phyloP scores from a whole-genome alignment of 2,113 vertebrate species.

The Turnix velox region DNA sequence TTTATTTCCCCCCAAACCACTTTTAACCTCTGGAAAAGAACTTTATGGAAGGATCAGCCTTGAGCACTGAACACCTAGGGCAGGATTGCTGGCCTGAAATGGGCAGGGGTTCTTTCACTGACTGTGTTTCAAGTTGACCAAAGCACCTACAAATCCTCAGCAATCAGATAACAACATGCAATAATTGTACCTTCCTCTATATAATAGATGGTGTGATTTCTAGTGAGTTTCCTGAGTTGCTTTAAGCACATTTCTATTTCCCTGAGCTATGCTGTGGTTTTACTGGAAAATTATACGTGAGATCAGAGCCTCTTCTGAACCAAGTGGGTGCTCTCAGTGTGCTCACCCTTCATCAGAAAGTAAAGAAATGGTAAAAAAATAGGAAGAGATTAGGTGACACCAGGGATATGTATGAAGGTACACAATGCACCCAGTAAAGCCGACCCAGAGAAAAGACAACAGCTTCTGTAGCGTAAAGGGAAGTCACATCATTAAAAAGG shows the following conservation, averaged over 20 bases:
- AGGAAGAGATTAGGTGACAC: not conserved
- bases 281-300: not conserved
- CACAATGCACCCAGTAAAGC: not conserved
- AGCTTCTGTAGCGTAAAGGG: not conserved
- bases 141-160: not conserved
- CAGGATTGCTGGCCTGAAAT: not conserved
- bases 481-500: not conserved
- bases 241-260: not conserved
- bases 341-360: not conserved
- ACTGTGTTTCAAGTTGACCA: not conserved
- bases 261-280: not conserved
- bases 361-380: not conserved
- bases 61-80: not conserved
- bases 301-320: not conserved
- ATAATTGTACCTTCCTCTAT: not conserved
- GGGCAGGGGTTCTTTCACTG: not conserved
- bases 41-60: not conserved
- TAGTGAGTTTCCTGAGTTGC: not conserved
- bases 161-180: not conserved
- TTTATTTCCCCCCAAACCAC: not conserved
- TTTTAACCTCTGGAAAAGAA: not conserved
- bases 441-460: not conserved
- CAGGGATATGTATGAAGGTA: not conserved
- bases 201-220: not conserved
- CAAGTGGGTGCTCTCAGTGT: not conserved